phyloP scores from a whole-genome alignment of 2,888 invertebrate species.

The Clusia tigrina region DNA sequence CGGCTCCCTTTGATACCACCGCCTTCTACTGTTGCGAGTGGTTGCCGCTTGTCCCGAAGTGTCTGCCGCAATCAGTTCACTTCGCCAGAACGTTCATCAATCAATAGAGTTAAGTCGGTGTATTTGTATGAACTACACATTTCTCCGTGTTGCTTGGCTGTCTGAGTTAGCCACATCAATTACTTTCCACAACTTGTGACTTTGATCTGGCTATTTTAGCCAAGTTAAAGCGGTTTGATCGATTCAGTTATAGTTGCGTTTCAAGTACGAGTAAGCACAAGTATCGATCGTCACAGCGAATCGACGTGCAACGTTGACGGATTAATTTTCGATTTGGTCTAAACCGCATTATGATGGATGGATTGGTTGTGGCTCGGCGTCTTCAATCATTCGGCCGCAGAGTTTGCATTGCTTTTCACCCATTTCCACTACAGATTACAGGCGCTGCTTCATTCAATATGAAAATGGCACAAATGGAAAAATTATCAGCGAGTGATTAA shows the following conservation, averaged over 20 bases:
- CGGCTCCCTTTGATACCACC: background rate
- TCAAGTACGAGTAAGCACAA: background rate
- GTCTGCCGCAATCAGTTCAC: background rate
- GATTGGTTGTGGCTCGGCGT: background rate
- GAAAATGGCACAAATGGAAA: background rate
- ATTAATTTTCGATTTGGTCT: slow-evolving; percentile 18
- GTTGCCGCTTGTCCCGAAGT: background rate
- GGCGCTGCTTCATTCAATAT: slow-evolving; percentile 8
- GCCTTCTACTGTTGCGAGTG: background rate
- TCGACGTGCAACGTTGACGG: slow-evolving; percentile 15
- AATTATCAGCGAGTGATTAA: background rate
- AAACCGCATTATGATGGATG: slow-evolving; percentile 18
- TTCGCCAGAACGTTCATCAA: background rate
- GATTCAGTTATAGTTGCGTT: background rate
- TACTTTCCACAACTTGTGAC: background rate
- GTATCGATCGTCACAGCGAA: slow-evolving; percentile 1
- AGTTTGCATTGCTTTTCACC: background rate
- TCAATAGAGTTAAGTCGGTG: background rate
- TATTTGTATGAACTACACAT: background rate
- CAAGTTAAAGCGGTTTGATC: background rate
- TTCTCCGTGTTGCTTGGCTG: background rate
- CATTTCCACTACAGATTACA: background rate
- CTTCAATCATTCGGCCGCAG: slow-evolving; percentile 10
- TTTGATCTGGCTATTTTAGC: background rate
- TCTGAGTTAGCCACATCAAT: background rate